Evolutionary conservation across 2,113 vertebrate genomes (phyloP).

Genomic region (Cettia cetti): DNA sequence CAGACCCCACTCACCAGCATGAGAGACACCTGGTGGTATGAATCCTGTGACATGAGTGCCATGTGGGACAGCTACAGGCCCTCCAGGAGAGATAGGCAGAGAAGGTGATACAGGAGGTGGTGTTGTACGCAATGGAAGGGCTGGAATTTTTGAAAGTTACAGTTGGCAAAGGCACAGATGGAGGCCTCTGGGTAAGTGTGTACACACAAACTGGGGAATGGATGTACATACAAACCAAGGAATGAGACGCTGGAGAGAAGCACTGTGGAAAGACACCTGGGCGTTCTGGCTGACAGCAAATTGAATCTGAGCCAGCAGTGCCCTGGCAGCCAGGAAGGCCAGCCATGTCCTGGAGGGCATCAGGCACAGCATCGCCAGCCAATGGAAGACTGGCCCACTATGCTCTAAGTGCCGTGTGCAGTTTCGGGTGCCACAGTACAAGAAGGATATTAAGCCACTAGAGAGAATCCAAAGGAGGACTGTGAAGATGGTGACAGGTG

Average conservation of each 20-base stretch:
- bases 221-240: neutral
- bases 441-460: neutral
- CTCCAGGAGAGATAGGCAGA: neutral
- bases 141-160: neutral
- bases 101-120: neutral
- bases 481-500: neutral
- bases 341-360: neutral
- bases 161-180: neutral
- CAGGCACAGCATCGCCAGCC: neutral
- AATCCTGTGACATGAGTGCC: neutral
- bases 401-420: neutral
- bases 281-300: neutral
- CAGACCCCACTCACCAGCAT: neutral
- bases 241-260: neutral
- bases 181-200: neutral
- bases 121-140: neutral
- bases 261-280: accelerated
- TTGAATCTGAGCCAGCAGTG: neutral
- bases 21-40: neutral
- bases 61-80: neutral
- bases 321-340: neutral
- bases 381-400: neutral
- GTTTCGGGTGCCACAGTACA: too few relatives aligned
- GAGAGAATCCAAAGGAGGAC: neutral
- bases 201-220: too few relatives aligned